Evolutionary conservation across 2,113 vertebrate species (phyloP), one percentile per base, ranked within the genome.

Genomic region (Eurystomus gularis): DNA sequence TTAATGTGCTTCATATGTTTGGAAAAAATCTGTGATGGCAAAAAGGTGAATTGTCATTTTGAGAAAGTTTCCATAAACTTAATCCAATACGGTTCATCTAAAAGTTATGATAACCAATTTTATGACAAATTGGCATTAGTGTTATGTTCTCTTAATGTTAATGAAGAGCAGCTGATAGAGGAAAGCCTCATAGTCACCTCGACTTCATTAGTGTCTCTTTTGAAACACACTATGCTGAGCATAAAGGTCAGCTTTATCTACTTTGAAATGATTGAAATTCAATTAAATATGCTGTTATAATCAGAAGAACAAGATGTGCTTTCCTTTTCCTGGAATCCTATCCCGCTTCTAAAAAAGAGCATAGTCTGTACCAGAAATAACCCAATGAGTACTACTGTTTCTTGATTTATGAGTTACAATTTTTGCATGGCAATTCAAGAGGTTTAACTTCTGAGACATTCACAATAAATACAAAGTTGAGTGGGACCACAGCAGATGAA

Each of bases 351-450:
- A 42, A 66, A 77, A 73, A 29, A 52, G 46, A 81, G 2, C 7
- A 10, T 6, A n/a, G 13, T 25, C 82, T 44, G 25, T 31, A 66
- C 42, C 33, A 71, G 57, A 58, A 61, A 57, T 37, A 52, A 29
- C 29, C 17, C 13, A 40, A 18, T 44, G 23, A 39, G n/a, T n/a
- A 9, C 6, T 52, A 10, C 23, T 33, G 8, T 55, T 21, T 70
- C 12, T 29, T 33, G 1, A 54, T 6, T 33, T 58, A 49, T 23
- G 5, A 48, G 62, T 46, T 42, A 44, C 44, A 77, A 64, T 60
- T 54, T 11, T 76, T 37, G 29, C 6, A 9, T 0, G 0, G 8
- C 10, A 3, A 14, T 42, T 48, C n/a, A 54, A 44, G 37, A 68
- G 13, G 8, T 61, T 69, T 62, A 39, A 26, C 13, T 75, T 80